Base-by-base conservation (phyloP, 2,797 vertebrate genomes). In the Sylvilagus floridanus region DNA sequence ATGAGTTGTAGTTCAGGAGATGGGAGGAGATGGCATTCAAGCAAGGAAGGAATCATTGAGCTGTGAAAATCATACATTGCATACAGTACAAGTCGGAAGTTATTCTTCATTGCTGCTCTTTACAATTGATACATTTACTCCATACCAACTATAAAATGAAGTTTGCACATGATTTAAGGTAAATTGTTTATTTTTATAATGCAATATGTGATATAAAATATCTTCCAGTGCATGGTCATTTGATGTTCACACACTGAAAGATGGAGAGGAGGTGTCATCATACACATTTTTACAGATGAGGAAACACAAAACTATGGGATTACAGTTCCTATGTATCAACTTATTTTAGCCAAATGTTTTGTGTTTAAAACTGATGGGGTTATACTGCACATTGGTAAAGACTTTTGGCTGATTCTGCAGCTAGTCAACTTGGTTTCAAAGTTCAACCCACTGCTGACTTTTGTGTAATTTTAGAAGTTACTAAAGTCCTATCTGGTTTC, bases 111-210 rank as follows among this genome's bases (percentile, higher is more conserved):
- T 13, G 8, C 2, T 57, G 2, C 47, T 71, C 30, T 16, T 76
- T 22, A 10, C 16, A 35, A 22, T 17, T 1, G 37, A n/a, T 65
- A 11, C 2, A 1, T 65, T 42, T 71, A 37, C 22, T 62, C 5
- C 9, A 0, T 14, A 6, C 30, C 0, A 0, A 66, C 78, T 42
- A 30, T 3, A 69, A 68, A 92, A 95, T 76, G 17, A 94, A 78
- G 6, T 69, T 47, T 73, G 84, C 92, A 90, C 78, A 5, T 9
- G 28, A 77, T 50, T 77, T 86, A 72, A 66, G 37, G 84, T 93
- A 93, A 91, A 90, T 8, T 8, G 35, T 72, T 92, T 92, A 85
- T 89, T 95, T 83, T 92, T 57, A 84, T 52, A 90, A 84, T 72
- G 66, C 32, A 60, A 52, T 37, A 69, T 32, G 75, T 37, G 50